Percentiles rank a stretch among this genome's conserved stretches.
Evolutionary conservation across 1,140 invertebrate species (phyloP).

Genomic region (Cryptotermes secundus): DNA sequence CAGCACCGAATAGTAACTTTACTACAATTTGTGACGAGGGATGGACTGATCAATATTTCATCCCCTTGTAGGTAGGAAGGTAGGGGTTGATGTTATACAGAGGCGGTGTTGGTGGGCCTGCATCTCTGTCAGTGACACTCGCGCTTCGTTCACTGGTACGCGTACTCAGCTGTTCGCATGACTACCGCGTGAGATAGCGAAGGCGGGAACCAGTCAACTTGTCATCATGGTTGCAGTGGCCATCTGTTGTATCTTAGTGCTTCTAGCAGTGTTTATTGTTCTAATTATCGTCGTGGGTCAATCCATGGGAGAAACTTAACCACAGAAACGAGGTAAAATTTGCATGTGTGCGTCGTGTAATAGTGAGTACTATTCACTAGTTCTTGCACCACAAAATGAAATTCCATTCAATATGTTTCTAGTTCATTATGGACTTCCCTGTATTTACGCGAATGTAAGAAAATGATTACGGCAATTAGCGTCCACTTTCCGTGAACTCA

Average conservation of each 20-base stretch:
- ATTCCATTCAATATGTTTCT: too few relatives aligned
- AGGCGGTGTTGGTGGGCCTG: conserved; percentile 2
- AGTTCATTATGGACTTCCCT: too few relatives aligned
- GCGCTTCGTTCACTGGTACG: not conserved
- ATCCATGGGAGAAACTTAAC: conserved; percentile 58
- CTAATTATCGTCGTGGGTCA: conserved; percentile 75
- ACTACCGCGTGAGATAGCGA: not conserved
- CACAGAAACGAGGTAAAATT: not conserved
- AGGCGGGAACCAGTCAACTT: not conserved
- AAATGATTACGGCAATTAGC: too few relatives aligned
- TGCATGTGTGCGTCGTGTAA: not conserved
- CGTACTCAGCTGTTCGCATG: not conserved
- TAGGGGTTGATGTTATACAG: conserved; percentile 18
- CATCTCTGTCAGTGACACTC: not conserved
- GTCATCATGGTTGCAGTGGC: conserved; percentile 71
- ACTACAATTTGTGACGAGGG: conserved; percentile 7
- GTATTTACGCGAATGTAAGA: too few relatives aligned
- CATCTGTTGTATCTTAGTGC: conserved; percentile 73
- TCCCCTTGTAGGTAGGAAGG: conserved; percentile 21
- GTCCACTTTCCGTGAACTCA: too few relatives aligned
- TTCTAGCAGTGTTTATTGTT: conserved; percentile 73
- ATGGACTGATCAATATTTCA: conserved; percentile 31
- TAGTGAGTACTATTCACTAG: too few relatives aligned
- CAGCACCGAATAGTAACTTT: conserved; percentile 16
- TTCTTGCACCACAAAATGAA: too few relatives aligned